Conservation (phyloP, 2,888 invertebrate species). For the Podabrus alpinus region DNA sequence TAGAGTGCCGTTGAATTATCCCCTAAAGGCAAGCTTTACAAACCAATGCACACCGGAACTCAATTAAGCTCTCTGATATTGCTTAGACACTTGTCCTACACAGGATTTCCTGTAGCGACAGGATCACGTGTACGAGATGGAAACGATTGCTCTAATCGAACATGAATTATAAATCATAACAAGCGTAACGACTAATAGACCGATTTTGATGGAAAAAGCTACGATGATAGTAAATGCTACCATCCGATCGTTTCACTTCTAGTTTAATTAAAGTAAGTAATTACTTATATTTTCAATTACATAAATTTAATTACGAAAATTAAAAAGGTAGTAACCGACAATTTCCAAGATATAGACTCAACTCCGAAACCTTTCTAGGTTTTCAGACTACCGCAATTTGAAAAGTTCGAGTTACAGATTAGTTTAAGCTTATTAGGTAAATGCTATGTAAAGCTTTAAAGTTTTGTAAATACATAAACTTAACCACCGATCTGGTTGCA, state of each 20-base stretch:
- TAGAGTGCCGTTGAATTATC: constrained; percentile 10
- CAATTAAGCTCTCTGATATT: constrained; percentile 28
- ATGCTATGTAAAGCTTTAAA: neutral
- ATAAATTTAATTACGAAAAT: neutral
- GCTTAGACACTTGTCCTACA: constrained; percentile 22
- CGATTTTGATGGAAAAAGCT: neutral
- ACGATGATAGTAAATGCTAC: neutral
- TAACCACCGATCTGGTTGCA: neutral
- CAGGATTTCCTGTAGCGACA: constrained; percentile 27
- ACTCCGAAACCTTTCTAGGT: neutral
- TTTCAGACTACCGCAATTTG: neutral
- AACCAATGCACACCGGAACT: constrained; percentile 22
- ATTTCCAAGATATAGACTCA: neutral
- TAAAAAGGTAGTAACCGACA: neutral
- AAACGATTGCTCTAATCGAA: constrained; percentile 13
- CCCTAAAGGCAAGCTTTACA: constrained; percentile 14
- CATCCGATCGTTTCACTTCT: too few species aligned
- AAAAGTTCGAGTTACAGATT: neutral
- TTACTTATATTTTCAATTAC: too few species aligned
- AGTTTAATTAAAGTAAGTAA: too few species aligned
- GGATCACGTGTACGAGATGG: constrained; percentile 9
- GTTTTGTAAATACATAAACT: constrained; percentile 2
- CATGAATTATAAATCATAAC: constrained; percentile 22
- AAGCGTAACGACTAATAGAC: constrained; percentile 15
- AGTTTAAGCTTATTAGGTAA: neutral